Evolutionary conservation across 2,113 vertebrate genomes (phyloP), one percentile per base, ranked within the genome.

Genomic region (Poecile atricapillus): DNA sequence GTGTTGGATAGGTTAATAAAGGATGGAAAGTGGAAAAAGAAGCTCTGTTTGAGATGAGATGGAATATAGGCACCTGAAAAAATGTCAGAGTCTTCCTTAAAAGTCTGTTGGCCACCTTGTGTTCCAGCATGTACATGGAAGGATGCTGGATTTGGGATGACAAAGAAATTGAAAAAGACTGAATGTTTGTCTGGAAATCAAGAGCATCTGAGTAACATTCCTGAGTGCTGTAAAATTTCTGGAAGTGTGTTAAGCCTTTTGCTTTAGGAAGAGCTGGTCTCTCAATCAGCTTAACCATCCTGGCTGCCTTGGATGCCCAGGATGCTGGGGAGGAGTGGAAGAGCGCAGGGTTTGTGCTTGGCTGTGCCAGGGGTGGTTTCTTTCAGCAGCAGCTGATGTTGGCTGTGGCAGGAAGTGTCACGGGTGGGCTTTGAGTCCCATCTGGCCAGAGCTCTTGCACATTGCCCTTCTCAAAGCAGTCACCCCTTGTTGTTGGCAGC

Each of bases 401-500:
- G 74, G 49, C 87, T 55, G 73, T 62, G 59, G 50, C 25, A 35
- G 63, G 28, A 83, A 39, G 17, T 30, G 47, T 49, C 55, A 41
- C 1, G 31, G 58, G 20, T 33, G 31, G 76, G 78, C 63, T 81
- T 58, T 37, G 74, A 68, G 67, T 37, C 55, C 86, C 73, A 47
- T 87, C 56, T 88, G 90, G 31, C 79, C 87, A 81, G 60, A 7
- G 11, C 15, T 70, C 9, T 20, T 30, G 52, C 71, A 18, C n/a
- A 0, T 64, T 84, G 64, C 33, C 60, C 47, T 67, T 88, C 74
- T 92, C 70, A 69, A 87, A 80, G 37, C 76, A 53, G 33, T 70
- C 46, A 9, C 58, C 33, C 70, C 24, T 90, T 97, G 69, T 97
- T 25, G 2, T 94, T 94, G 91, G 62, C 97, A 99, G 99, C 98